Evolutionary conservation across 1,140 invertebrate genomes (phyloP), one percentile per base, ranked within the genome.

Genomic region (Neodiprion virginianus): DNA sequence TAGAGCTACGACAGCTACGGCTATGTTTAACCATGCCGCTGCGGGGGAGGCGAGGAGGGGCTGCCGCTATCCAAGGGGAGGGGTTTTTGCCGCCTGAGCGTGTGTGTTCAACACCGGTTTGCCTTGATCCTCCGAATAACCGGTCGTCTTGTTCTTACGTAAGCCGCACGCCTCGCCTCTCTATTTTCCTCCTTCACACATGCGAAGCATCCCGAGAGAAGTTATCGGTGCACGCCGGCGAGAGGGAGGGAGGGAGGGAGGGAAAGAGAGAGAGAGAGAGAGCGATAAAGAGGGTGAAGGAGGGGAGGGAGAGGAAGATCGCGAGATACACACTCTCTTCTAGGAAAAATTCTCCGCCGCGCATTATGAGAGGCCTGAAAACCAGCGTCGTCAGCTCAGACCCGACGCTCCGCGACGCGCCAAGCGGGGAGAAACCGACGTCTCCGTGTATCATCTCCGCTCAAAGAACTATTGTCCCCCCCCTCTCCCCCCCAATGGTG

Each of bases 61-160:
- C 8, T 12, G 11, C 53, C 11, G 53, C 11, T 4, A 61, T 61
- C n/a, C 53, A 17, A 61, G n/a, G 53, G 53, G 53, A 14, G 53
- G 53, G n/a, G 53, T 40, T 40, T 5, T 40, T 5, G 28, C 28
- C 28, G 28, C 61, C 21, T 69, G n/a, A 12, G 67, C 21, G 40
- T 69, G 40, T 21, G 21, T 69, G 67, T 23, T 11, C 21, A 14
- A 21, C 78, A 81, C 80, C 77, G 76, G 80, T 80, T 81, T 75
- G 76, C 80, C 80, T 81, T 81, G 80, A 81, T 81, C 80, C 79
- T 75, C 80, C 77, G 81, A 81, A 80, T 81, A 83, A 77, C 74
- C 75, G 77, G 74, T 73, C 78, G 79, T 78, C 78, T 67, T 61
- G 11, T 17, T 61, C 53, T 61, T 61, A 61, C 53, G 53, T 61